Percentiles rank a stretch among this genome's conserved stretches.
Evolutionary conservation across 2,797 vertebrate species (phyloP).

Genomic region (Pangasius macronema): DNA sequence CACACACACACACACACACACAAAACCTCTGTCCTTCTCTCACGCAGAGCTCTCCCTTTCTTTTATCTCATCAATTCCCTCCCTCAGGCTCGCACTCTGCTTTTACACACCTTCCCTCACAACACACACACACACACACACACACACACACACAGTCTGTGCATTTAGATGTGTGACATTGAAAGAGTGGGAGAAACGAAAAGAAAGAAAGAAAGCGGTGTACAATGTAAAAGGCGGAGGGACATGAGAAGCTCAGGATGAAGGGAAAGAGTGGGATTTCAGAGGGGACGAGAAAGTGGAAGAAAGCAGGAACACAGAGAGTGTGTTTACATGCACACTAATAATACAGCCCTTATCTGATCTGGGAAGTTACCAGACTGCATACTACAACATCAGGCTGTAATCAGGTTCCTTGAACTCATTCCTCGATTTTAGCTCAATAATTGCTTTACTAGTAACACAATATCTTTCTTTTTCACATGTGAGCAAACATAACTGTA

Average conservation of each 20-base stretch:
- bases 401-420: background rate
- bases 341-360: conserved; percentile 10
- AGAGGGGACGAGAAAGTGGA: conserved; percentile 28
- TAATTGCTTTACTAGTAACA: background rate
- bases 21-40: conserved; percentile 35
- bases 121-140: background rate
- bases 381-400: background rate
- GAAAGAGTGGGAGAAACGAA: conserved; percentile 37
- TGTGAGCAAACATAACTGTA: background rate
- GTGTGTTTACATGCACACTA: conserved; percentile 18
- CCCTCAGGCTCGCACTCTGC: conserved; percentile 32
- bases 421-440: background rate
- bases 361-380: background rate
- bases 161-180: conserved; percentile 33
- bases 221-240: conserved; percentile 23
- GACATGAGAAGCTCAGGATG: conserved; percentile 37
- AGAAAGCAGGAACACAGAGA: conserved; percentile 13
- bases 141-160: conserved; percentile 1
- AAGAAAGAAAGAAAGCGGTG: conserved; percentile 38
- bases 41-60: conserved; percentile 38
- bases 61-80: conserved; percentile 45
- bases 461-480: background rate
- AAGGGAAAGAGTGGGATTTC: conserved; percentile 26
- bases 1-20: background rate
- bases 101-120: conserved; percentile 41